These are phyloP conservation scores for Pectinophora gossypiella DNA, from an alignment of 1,140 invertebrate species.

Conservation along the genomic window DNA sequence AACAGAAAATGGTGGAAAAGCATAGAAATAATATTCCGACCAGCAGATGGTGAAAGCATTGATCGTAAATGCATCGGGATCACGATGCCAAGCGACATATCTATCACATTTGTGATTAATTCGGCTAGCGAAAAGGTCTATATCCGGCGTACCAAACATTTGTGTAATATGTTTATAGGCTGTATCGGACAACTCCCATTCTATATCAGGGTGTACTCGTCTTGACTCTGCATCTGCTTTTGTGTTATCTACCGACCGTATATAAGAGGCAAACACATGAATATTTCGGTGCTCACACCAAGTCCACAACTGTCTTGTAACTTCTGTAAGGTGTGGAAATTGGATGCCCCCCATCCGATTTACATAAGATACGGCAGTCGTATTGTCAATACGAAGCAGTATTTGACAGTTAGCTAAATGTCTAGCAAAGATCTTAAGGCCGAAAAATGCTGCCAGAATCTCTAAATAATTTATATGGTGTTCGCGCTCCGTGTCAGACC, in stretches of 20 bases:
- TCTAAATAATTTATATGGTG: constrained; percentile 13
- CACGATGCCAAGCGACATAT: constrained; percentile 10
- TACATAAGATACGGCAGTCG: constrained; percentile 10
- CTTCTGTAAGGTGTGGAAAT: constrained; percentile 7
- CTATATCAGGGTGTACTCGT: constrained; percentile 2
- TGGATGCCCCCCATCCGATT: constrained; percentile 9
- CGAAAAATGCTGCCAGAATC: constrained; percentile 8
- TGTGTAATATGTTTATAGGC: constrained; percentile 1
- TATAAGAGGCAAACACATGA: constrained; percentile 9
- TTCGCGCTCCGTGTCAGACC: background rate
- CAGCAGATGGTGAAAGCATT: too few species aligned
- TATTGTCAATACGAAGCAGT: constrained; percentile 20
- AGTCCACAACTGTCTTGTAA: constrained; percentile 8
- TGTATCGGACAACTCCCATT: background rate
- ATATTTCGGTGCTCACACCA: constrained; percentile 11
- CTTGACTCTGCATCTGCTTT: constrained; percentile 10
- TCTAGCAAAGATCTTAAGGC: constrained; percentile 9
- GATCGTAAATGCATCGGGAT: too few species aligned
- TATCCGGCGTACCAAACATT: constrained; percentile 3
- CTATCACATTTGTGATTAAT: constrained; percentile 7
- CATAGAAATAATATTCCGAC: too few species aligned
- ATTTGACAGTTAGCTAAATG: constrained; percentile 13
- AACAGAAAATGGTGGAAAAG: too few species aligned
- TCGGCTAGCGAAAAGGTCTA: constrained; percentile 8
- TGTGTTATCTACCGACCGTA: constrained; percentile 7